These are phyloP conservation scores for Lacanobia oleracea DNA, from an alignment of 2,888 invertebrate species.

Conservation along the genomic window DNA sequence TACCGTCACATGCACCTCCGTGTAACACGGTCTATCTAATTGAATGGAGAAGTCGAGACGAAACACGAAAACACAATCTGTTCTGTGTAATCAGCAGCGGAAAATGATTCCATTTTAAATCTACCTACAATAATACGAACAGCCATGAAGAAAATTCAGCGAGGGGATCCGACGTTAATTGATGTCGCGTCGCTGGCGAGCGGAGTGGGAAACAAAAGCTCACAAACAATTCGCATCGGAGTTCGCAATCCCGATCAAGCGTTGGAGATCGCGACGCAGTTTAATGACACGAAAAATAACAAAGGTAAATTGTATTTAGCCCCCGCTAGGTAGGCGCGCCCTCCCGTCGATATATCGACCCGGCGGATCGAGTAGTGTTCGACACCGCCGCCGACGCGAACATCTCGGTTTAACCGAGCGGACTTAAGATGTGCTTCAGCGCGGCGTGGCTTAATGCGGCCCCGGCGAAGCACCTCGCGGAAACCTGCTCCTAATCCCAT, in stretches of 20 bases:
- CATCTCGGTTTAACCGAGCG: conserved; percentile 83
- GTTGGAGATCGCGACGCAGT: conserved; percentile 90
- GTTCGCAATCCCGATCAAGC: conserved; percentile 89
- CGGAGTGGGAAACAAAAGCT: conserved; percentile 89
- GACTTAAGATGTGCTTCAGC: conserved; percentile 82
- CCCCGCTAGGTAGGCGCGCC: conserved; percentile 84
- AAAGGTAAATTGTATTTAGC: conserved; percentile 91
- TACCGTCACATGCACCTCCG: conserved; percentile 71
- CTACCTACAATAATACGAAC: conserved; percentile 82
- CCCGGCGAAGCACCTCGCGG: conserved; percentile 72
- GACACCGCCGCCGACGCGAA: conserved; percentile 79
- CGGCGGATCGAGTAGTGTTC: conserved; percentile 79
- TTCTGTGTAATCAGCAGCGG: conserved; percentile 72
- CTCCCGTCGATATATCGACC: conserved; percentile 85
- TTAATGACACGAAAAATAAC: conserved; percentile 91
- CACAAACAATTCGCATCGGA: conserved; percentile 90
- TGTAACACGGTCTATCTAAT: conserved; percentile 63
- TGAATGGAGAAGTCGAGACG: conserved; percentile 65
- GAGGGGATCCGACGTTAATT: conserved; percentile 88
- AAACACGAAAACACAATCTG: conserved; percentile 69
- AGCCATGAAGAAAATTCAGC: conserved; percentile 86
- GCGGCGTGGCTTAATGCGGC: conserved; percentile 77
- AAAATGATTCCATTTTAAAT: conserved; percentile 82
- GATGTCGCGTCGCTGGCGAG: conserved; percentile 88
- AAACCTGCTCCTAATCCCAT: conserved; percentile 80